Percentiles rank a stretch among this genome's conserved stretches.
phyloP scores from a whole-genome alignment of 2,113 vertebrate species.

The Otolemur garnettii region DNA sequence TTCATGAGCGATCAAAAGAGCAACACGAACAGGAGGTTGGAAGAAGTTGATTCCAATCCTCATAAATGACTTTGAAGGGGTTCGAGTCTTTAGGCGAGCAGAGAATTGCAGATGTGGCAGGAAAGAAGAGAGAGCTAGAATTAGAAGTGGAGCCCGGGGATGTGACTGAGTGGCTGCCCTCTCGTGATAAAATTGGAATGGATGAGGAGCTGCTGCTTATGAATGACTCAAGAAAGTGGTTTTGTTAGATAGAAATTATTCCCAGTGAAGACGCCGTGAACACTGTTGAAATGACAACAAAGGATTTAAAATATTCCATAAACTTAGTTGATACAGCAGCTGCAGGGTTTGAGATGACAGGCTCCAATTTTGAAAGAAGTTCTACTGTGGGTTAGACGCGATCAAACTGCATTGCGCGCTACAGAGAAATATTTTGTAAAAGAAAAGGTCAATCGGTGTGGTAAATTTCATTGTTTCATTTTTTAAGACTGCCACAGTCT shows the following conservation, averaged over 20 bases:
- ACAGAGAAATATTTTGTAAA: not conserved
- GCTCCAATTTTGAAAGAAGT: not conserved
- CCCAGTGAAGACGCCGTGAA: not conserved
- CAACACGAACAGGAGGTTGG: not conserved
- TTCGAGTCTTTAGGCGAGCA: too few relatives aligned
- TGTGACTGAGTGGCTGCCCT: not conserved
- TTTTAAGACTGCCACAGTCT: not conserved
- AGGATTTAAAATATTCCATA: not conserved
- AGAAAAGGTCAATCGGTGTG: not conserved
- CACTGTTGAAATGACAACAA: not conserved
- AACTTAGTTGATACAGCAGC: not conserved
- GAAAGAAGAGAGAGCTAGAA: not conserved
- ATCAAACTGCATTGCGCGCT: not conserved
- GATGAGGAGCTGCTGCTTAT: not conserved
- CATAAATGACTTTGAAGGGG: not conserved
- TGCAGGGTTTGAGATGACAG: not conserved
- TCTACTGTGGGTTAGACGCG: not conserved
- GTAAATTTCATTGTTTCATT: not conserved
- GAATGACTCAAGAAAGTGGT: not conserved
- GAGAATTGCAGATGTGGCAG: not conserved
- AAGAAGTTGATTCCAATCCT: not conserved
- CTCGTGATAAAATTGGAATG: not conserved
- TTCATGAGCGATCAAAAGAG: not conserved
- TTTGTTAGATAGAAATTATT: not conserved
- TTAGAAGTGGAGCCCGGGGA: not conserved